A percentile compares a stretch with the other conserved stretches of the same genome.
Evolutionary conservation across 2,797 vertebrate species (phyloP).

Genomic region (Sparus aurata): DNA sequence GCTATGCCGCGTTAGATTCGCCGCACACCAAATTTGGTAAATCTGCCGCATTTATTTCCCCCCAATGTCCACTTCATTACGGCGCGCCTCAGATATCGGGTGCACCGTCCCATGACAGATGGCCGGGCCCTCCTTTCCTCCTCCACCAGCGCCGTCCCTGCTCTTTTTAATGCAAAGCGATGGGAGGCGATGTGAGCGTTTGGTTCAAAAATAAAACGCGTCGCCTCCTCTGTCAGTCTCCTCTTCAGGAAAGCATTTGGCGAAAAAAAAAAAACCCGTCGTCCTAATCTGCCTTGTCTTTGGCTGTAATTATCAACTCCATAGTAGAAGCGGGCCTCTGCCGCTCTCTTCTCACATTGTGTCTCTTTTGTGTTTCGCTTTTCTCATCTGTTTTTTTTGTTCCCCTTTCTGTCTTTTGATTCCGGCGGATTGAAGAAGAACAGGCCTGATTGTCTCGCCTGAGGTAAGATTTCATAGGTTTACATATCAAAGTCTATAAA

Average conservation of each 20-base stretch:
- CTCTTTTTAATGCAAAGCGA: conserved; percentile 73
- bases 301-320: conserved; percentile 82
- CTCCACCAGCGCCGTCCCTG: conserved; percentile 49
- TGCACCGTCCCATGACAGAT: conserved; percentile 72
- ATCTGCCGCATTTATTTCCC: conserved; percentile 73
- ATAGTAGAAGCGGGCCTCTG: conserved; percentile 70
- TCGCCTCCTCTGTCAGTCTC: conserved; percentile 74
- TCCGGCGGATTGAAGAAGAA: conserved; percentile 83
- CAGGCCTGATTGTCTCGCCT: conserved; percentile 85
- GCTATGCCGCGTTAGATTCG: conserved; percentile 75
- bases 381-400: conserved; percentile 81
- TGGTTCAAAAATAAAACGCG: conserved; percentile 77
- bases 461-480: conserved; percentile 88
- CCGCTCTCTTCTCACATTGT: conserved; percentile 77
- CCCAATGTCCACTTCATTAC: conserved; percentile 76
- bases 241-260: conserved; percentile 77
- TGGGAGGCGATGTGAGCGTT: conserved; percentile 65
- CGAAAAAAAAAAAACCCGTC: conserved; percentile 40
- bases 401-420: conserved; percentile 83
- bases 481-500: conserved; percentile 90
- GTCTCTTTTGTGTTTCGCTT: conserved; percentile 82
- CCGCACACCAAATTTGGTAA: conserved; percentile 75
- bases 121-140: conserved; percentile 57
- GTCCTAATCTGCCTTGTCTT: conserved; percentile 83
- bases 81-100: conserved; percentile 57